A percentile compares a stretch with the other conserved stretches of the same genome.
phyloP scores from a whole-genome alignment of 2,888 invertebrate species.

The Nipponacmea schrenckii region DNA sequence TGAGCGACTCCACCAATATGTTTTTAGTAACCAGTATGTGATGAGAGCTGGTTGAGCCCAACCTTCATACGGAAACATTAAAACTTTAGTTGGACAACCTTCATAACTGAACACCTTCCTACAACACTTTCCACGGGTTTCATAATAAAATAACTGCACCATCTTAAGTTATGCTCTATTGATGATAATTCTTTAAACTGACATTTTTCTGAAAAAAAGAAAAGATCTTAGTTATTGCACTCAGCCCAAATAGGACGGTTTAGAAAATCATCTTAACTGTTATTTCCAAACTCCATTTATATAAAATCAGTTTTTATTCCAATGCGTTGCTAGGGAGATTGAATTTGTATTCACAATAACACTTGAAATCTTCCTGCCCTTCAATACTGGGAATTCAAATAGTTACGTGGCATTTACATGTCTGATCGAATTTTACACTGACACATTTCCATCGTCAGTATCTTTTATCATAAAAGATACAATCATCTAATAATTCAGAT shows the following conservation, averaged over 20 bases:
- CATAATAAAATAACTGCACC: conserved; percentile 79
- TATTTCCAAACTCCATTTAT: too few species aligned
- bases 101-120: conserved; percentile 83
- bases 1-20: conserved; percentile 86
- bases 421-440: too few species aligned
- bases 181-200: neutral
- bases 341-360: too few species aligned
- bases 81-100: conserved; percentile 84
- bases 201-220: neutral
- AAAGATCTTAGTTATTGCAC: neutral
- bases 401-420: too few species aligned
- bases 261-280: too few species aligned
- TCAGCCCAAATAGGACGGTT: neutral
- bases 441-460: too few species aligned
- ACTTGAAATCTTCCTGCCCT: too few species aligned
- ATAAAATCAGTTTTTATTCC: too few species aligned
- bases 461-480: too few species aligned
- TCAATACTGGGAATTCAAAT: too few species aligned
- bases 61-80: conserved; percentile 87
- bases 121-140: conserved; percentile 85
- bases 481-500: too few species aligned
- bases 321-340: too few species aligned
- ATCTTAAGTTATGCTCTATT: conserved; percentile 50
- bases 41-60: conserved; percentile 88
- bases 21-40: conserved; percentile 87